Base-by-base conservation (phyloP, 2,888 invertebrate species). In the Orthonychiurus folsomi region DNA sequence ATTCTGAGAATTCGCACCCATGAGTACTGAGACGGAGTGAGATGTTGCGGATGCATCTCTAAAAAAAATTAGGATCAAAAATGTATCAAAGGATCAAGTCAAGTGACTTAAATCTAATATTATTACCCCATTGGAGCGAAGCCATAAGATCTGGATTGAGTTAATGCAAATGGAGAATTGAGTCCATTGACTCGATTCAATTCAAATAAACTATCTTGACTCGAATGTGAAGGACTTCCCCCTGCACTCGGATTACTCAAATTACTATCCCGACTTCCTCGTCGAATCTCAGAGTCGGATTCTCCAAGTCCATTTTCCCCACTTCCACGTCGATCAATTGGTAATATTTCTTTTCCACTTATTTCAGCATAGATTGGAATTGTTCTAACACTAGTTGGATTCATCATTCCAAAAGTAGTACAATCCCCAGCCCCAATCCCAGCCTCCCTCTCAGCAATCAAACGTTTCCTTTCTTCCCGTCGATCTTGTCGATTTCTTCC, bases 231-330 rank as follows among this genome's bases (percentile, higher is more conserved):
- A 18, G 66, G 64, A 28, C 61, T 62, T 37, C 62, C 63, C 12
- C 59, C 37, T 23, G 56, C 54, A 26, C 62, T 66, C 21, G 63
- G 66, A 57, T 64, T 60, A 28, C 66, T 66, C 20, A 64, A 63
- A 55, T 65, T 62, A 26, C 65, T 66, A 56, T 69, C 68, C 23
- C 67, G 62, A 63, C 68, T 68, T 20, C 63, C 64, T 37, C 71
- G 53, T 54, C 66, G 56, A 47, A 37, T 12, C 56, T 67, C 59
- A 56, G 60, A 27, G 20, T 57, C 37, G 3, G 57, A 18, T 23
- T 20, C 24, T 28, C 27, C 63, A 37, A 54, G 64, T 52, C 61
- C 61, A 56, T 52, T 62, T 58, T 52, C 64, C 47, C 63, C 69
- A 59, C 63, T 69, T 28, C 65, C 66, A 26, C 65, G 54, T 25